These are phyloP conservation scores for Propsilocerus akamusi DNA, from an alignment of 1,140 invertebrate genomes.

Conservation along the genomic window DNA sequence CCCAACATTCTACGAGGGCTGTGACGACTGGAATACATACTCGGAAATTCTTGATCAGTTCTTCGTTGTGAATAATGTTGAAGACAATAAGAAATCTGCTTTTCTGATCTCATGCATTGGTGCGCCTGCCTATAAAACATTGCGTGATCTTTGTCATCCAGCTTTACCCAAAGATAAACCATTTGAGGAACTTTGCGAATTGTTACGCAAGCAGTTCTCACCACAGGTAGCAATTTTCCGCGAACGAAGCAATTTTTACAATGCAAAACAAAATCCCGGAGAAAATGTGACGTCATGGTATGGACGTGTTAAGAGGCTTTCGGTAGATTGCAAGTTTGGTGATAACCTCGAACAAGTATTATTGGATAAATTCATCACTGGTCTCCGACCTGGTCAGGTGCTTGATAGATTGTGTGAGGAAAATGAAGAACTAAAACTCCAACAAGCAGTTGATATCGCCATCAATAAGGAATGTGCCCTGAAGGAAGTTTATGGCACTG, in stretches of 20 bases:
- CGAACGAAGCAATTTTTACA: neutral
- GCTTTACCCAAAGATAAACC: neutral
- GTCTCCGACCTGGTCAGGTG: neutral
- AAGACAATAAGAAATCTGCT: neutral
- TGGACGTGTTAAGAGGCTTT: neutral
- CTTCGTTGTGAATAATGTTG: neutral
- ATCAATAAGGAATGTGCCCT: neutral
- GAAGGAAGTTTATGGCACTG: too few relatives aligned
- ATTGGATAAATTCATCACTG: neutral
- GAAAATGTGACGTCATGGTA: neutral
- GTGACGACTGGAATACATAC: neutral
- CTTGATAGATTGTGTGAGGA: conserved; percentile 1
- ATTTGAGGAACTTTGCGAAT: neutral
- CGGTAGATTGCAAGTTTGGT: neutral
- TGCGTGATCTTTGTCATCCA: too few relatives aligned
- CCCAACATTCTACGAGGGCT: neutral
- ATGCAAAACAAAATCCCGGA: neutral
- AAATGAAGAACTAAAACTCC: neutral
- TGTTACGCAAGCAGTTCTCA: neutral
- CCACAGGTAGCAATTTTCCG: neutral
- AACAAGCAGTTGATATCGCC: neutral
- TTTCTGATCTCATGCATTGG: neutral
- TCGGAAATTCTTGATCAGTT: neutral
- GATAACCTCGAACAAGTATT: neutral
- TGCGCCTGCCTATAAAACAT: neutral